These are phyloP conservation scores for Leptinotarsa texana DNA, from an alignment of 1,140 invertebrate species.

Conservation along the genomic window DNA sequence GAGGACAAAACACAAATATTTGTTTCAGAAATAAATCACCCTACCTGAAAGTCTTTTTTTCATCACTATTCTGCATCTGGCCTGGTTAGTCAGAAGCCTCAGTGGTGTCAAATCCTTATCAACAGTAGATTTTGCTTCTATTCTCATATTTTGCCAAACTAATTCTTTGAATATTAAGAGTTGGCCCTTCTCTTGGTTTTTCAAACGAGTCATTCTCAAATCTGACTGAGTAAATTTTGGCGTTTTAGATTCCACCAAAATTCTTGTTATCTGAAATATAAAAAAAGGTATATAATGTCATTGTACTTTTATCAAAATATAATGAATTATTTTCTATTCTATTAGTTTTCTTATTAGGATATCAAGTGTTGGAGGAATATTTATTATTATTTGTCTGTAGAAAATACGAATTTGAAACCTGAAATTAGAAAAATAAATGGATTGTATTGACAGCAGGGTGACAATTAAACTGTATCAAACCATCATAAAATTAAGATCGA, in stretches of 20 bases:
- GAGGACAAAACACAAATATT: no score
- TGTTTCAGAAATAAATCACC: not conserved
- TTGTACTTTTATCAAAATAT: not conserved
- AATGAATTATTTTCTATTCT: not conserved
- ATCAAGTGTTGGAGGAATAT: no score
- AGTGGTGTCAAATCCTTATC: slow-evolving; percentile 85
- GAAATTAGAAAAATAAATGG: no score
- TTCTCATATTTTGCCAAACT: slow-evolving; percentile 93
- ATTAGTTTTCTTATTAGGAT: no score
- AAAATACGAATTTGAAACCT: no score
- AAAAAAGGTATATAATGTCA: slow-evolving; percentile 1
- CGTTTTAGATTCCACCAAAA: slow-evolving; percentile 89
- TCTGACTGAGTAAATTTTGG: slow-evolving; percentile 85
- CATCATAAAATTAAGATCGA: no score
- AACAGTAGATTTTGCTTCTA: slow-evolving; percentile 87
- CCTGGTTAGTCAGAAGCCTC: slow-evolving; percentile 91
- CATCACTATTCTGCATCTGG: slow-evolving; percentile 92
- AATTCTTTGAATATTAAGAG: slow-evolving; percentile 97
- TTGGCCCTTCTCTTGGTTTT: slow-evolving; percentile 84
- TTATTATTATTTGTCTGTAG: no score
- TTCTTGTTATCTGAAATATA: slow-evolving; percentile 75
- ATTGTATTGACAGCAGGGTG: no score
- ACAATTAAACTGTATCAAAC: no score
- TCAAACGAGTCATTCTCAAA: slow-evolving; percentile 86
- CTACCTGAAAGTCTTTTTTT: slow-evolving; percentile 90